phyloP scores from a whole-genome alignment of 2,888 invertebrate species.

The Steromphala cineraria region DNA sequence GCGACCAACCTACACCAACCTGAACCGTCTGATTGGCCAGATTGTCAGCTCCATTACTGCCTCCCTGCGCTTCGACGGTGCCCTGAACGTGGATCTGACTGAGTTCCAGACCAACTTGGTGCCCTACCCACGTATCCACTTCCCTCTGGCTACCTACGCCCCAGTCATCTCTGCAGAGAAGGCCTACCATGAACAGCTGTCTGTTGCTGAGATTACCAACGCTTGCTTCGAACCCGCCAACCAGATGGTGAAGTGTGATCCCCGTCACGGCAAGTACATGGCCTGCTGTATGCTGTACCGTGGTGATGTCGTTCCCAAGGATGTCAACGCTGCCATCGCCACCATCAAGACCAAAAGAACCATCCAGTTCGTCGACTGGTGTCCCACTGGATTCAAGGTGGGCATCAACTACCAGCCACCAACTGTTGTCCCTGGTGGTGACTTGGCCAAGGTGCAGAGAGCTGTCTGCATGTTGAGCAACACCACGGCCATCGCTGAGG shows the following conservation, averaged over 20 bases:
- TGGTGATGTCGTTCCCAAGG: constrained; percentile 67
- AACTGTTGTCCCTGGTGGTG: too few relatives aligned
- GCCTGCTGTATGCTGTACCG: constrained; percentile 71
- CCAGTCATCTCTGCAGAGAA: constrained; percentile 95
- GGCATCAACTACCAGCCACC: too few relatives aligned
- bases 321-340: constrained; percentile 67
- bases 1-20: constrained; percentile 89
- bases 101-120: constrained; percentile 75
- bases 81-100: constrained; percentile 77
- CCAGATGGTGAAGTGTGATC: constrained; percentile 88
- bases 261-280: constrained; percentile 71
- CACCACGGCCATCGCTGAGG: too few relatives aligned
- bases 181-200: constrained; percentile 90
- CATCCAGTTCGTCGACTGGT: too few relatives aligned
- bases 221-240: constrained; percentile 90
- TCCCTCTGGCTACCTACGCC: constrained; percentile 89
- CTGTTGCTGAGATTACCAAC: constrained; percentile 89
- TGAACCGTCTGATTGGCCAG: constrained; percentile 95
- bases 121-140: constrained; percentile 94
- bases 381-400: too few relatives aligned
- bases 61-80: constrained; percentile 77
- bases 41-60: constrained; percentile 79
- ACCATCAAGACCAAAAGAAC: too few relatives aligned
- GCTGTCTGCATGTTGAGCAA: too few relatives aligned
- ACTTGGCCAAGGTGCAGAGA: too few relatives aligned